Evolutionary conservation across 2,113 vertebrate species (phyloP), one percentile per base, ranked within the genome.

Genomic region (Alexandromys fortis): DNA sequence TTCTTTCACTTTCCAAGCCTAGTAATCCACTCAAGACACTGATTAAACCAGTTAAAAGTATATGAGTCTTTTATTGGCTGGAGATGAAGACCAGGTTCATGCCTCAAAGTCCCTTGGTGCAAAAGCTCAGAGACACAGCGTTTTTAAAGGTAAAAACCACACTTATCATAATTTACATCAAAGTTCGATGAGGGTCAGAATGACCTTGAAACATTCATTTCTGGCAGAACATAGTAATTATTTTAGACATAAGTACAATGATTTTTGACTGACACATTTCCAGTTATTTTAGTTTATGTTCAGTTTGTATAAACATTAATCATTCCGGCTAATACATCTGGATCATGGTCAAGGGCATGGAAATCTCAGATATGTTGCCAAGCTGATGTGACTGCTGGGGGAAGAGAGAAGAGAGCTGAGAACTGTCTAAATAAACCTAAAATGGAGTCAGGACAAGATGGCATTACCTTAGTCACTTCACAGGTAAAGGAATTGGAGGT

Each of bases 261-360:
- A 63, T 83, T 83, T 83, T 63, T 63, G 7, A 83, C 35, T 24
- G 61, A 63, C 19, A 83, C 24, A 42, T 42, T 83, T 83, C 24
- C 58, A 63, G 81, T 83, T 83, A 83, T 83, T 83, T 83, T 63
- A 83, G 81, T 42, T 83, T 83, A 58, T 83, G n/a, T 83, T 63
- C 42, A 83, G n/a, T 42, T 83, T 83, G 81, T 63, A 30, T 83
- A 63, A 83, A 83, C 81, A 83, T 83, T 83, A 83, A 83, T 63
- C 63, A 42, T 24, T 63, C 55, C 63, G 55, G n/a, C 8, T 63
- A 83, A 63, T 83, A 63, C 26, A 83, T 83, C 81, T 63, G 58
- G 81, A 28, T 24, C 58, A 17, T 83, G 24, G 81, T 83, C 79
- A 83, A 61, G n/a, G 55, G 61, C 79, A 83, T 83, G n/a, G 55